phyloP scores from a whole-genome alignment of 1,140 invertebrate species.

The Bombus superbus region DNA sequence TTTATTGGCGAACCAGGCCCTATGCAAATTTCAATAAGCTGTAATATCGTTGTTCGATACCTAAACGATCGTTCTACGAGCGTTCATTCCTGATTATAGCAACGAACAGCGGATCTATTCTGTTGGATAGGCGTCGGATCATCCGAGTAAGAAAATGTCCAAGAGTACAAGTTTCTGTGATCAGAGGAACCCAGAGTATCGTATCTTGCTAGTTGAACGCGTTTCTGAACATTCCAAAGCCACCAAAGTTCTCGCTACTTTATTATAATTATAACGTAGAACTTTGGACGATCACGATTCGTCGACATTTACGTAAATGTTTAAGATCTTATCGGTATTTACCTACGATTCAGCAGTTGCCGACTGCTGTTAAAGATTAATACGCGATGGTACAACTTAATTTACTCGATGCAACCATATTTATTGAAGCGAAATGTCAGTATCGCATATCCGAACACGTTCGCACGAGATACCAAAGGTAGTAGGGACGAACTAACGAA shows the following conservation, averaged over 20 bases:
- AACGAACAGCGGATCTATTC: not conserved
- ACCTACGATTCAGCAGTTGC: too few species aligned
- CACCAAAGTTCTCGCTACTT: not conserved
- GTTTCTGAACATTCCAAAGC: not conserved
- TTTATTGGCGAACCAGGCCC: conserved; percentile 35
- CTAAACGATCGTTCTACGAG: not conserved
- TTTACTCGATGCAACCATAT: too few species aligned
- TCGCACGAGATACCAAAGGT: not conserved
- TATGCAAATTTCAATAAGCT: conserved; percentile 48
- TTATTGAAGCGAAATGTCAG: not conserved
- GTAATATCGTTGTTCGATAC: conserved; percentile 47
- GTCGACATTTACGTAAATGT: too few species aligned
- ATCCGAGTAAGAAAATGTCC: not conserved
- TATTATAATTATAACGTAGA: not conserved
- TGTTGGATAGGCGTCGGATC: not conserved
- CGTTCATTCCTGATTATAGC: not conserved
- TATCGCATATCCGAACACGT: not conserved
- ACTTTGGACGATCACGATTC: not conserved
- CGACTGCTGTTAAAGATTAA: too few species aligned
- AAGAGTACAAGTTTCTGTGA: not conserved
- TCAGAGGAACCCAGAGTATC: not conserved
- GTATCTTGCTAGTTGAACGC: not conserved
- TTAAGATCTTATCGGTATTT: too few species aligned
- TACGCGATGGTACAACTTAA: too few species aligned
- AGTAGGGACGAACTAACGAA: not conserved